These are phyloP conservation scores for Cyanistes caeruleus DNA, from an alignment of 2,113 vertebrate genomes.

Conservation along the genomic window DNA sequence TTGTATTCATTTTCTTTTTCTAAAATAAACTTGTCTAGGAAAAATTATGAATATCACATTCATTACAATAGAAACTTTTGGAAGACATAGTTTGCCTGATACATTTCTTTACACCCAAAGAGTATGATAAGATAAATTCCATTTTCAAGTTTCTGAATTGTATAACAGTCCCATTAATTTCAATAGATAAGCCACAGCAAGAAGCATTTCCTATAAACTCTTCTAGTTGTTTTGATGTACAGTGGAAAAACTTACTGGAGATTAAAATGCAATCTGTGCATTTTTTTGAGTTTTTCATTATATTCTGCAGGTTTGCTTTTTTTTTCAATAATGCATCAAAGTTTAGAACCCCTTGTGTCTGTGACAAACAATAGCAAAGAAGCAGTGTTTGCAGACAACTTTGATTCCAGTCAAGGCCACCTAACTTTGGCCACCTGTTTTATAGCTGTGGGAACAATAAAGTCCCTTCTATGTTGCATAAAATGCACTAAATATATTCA, in stretches of 20 bases:
- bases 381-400: background rate
- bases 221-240: background rate
- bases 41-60: conserved; percentile 37
- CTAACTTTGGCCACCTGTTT: conserved; percentile 6
- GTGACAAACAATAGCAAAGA: background rate
- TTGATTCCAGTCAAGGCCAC: background rate
- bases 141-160: conserved; percentile 1
- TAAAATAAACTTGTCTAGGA: conserved; percentile 39
- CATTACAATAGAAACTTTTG: background rate
- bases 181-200: background rate
- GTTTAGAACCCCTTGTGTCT: background rate
- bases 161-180: background rate
- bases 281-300: conserved; percentile 34
- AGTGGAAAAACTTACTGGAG: background rate
- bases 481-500: background rate
- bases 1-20: conserved; percentile 10
- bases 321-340: background rate
- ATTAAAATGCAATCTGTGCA: background rate
- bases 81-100: background rate
- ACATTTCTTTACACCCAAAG: conserved; percentile 8
- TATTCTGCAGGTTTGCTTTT: background rate
- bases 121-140: conserved; percentile 15
- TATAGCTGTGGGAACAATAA: background rate
- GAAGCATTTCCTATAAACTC: background rate
- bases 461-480: background rate